A percentile compares a stretch with the other conserved stretches of the same genome.
Evolutionary conservation across 2,888 invertebrate species (phyloP).

Genomic region (Platycheirus rosarum): DNA sequence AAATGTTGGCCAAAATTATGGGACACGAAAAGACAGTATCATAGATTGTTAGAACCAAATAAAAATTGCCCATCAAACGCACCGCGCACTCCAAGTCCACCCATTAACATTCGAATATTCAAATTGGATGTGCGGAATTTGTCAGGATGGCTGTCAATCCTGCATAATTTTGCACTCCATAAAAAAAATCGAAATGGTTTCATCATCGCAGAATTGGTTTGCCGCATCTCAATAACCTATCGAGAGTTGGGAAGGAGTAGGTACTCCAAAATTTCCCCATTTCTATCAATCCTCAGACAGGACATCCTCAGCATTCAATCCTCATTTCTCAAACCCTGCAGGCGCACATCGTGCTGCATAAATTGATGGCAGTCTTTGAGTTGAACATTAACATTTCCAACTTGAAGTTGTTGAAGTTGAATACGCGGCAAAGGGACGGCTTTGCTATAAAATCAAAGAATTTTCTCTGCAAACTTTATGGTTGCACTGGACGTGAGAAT

Average conservation of each 20-base stretch:
- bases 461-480: constrained; percentile 61
- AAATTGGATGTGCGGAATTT: constrained; percentile 58
- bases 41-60: constrained; percentile 39
- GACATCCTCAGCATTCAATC: constrained; percentile 7
- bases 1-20: too few relatives aligned
- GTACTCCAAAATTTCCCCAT: constrained; percentile 61
- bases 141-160: constrained; percentile 52
- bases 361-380: constrained; percentile 45
- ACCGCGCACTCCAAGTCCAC: background rate
- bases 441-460: constrained; percentile 67
- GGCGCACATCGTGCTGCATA: constrained; percentile 50
- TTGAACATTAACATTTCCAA: constrained; percentile 58
- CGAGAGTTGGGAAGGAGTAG: constrained; percentile 53
- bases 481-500: constrained; percentile 61
- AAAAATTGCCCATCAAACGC: constrained; percentile 51
- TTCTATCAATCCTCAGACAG: constrained; percentile 53
- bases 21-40: too few relatives aligned
- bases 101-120: constrained; percentile 49
- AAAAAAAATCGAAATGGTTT: constrained; percentile 69
- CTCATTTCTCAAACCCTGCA: constrained; percentile 7
- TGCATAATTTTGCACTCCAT: constrained; percentile 72
- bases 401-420: constrained; percentile 4
- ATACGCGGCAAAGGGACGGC: background rate
- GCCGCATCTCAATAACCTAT: constrained; percentile 66
- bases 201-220: constrained; percentile 62